Conservation (phyloP, 2,888 invertebrate genomes). For the Lomographa bimaculata region DNA sequence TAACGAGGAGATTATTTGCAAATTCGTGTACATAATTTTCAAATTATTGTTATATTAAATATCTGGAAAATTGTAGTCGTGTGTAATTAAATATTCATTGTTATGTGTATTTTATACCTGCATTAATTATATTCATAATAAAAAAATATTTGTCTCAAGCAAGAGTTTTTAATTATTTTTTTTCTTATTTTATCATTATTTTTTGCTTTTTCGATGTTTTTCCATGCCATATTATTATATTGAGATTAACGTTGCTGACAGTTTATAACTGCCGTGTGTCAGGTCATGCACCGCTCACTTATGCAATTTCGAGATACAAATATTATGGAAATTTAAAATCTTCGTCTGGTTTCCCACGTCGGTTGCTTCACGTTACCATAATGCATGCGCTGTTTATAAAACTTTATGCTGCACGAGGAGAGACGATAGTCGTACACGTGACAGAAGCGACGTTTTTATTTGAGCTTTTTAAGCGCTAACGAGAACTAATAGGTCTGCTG, state of each 20-base stretch:
- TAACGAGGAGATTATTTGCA: constrained; percentile 19
- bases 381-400: constrained; percentile 48
- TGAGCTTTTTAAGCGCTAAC: too few relatives aligned
- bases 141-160: too few relatives aligned
- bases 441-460: too few relatives aligned
- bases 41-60: constrained; percentile 9
- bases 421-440: constrained; percentile 32
- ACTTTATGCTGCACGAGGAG: not conserved
- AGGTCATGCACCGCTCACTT: constrained; percentile 41
- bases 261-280: constrained; percentile 26
- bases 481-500: too few relatives aligned
- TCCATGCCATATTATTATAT: too few relatives aligned
- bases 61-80: constrained; percentile 2
- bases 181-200: too few relatives aligned
- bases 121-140: too few relatives aligned
- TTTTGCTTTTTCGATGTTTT: too few relatives aligned
- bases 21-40: constrained; percentile 11
- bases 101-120: too few relatives aligned
- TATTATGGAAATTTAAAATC: constrained; percentile 72
- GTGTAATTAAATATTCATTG: not conserved
- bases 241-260: too few relatives aligned
- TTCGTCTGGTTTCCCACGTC: constrained; percentile 67
- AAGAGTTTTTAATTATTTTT: too few relatives aligned
- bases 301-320: constrained; percentile 65
- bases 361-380: constrained; percentile 61